These are phyloP conservation scores for Nomada ruficornis DNA, from an alignment of 2,888 invertebrate genomes.

Conservation along the genomic window DNA sequence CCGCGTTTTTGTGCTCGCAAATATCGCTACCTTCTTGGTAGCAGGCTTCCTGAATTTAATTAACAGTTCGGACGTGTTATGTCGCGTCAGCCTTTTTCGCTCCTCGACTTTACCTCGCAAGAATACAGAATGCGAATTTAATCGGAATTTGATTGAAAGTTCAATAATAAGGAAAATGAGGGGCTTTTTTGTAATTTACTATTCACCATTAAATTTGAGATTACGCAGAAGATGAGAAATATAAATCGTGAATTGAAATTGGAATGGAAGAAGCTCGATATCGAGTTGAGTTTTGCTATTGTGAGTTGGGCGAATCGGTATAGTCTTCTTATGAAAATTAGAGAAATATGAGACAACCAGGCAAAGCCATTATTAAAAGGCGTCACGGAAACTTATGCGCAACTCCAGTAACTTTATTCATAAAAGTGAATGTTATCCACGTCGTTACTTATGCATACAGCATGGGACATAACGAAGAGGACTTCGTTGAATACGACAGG, in stretches of 20 bases:
- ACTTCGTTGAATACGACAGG: background rate
- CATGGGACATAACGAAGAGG: background rate
- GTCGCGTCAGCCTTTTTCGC: background rate
- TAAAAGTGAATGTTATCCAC: slow-evolving; percentile 40
- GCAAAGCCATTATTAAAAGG: slow-evolving; percentile 34
- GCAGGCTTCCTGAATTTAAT: slow-evolving; percentile 46
- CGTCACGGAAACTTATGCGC: slow-evolving; percentile 9
- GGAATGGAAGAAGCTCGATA: no score
- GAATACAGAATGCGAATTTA: background rate
- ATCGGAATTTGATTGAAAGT: background rate
- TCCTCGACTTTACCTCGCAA: background rate
- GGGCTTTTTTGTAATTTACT: no score
- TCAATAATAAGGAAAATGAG: background rate
- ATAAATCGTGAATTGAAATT: no score
- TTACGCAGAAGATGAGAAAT: no score
- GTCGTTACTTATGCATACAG: slow-evolving; percentile 53
- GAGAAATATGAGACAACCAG: background rate
- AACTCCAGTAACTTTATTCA: slow-evolving; percentile 47
- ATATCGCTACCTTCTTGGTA: slow-evolving; percentile 40
- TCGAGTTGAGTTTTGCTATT: no score
- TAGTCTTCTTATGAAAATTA: background rate
- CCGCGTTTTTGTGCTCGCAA: slow-evolving; percentile 51
- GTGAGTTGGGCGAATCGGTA: background rate
- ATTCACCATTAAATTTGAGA: no score
- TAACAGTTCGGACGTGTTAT: slow-evolving; percentile 33